phyloP scores from a whole-genome alignment of 1,140 invertebrate genomes.

The Phthorimaea operculella region DNA sequence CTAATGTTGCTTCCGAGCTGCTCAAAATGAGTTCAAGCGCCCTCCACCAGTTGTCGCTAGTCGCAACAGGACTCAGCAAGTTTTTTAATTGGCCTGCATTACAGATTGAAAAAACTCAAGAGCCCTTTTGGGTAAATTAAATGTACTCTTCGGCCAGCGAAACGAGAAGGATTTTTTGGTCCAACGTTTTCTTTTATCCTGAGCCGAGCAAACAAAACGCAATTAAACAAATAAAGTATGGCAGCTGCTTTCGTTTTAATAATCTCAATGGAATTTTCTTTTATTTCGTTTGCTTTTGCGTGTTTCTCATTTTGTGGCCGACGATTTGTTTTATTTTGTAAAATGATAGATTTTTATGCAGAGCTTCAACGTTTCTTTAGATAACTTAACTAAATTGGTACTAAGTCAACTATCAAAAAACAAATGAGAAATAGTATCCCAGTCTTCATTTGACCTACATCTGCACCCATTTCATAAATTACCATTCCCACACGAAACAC shows the following conservation, averaged over 20 bases:
- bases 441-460: no score
- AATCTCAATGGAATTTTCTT: background rate
- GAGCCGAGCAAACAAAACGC: constrained; percentile 21
- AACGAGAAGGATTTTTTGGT: constrained; percentile 28
- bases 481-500: no score
- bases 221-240: constrained; percentile 25
- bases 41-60: constrained; percentile 37
- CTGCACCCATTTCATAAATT: no score
- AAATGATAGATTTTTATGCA: no score
- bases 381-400: no score
- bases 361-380: no score
- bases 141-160: constrained; percentile 38
- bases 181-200: constrained; percentile 21
- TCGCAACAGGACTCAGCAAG: constrained; percentile 38
- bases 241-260: constrained; percentile 8
- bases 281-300: no score
- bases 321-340: no score
- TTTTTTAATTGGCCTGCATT: constrained; percentile 51
- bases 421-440: no score
- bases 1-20: constrained; percentile 26
- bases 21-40: constrained; percentile 27
- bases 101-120: constrained; percentile 44
- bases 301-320: no score
- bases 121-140: constrained; percentile 47
- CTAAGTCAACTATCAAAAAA: no score